Percentiles rank a stretch among this genome's conserved stretches.
phyloP scores from a whole-genome alignment of 2,113 vertebrate species.

The Dendrocopos noguchii region DNA sequence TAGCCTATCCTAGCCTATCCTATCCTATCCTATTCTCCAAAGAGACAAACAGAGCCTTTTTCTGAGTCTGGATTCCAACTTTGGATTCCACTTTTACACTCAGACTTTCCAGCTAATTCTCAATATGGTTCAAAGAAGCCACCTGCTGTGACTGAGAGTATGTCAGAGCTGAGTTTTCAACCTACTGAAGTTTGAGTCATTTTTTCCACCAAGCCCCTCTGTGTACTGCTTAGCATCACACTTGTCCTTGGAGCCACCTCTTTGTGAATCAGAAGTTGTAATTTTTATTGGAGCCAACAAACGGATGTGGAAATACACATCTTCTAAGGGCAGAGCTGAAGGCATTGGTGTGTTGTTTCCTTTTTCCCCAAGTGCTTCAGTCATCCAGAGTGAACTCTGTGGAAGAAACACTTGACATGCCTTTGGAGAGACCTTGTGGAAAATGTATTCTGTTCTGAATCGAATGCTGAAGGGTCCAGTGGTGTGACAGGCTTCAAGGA shows the following conservation, averaged over 20 bases:
- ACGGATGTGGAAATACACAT: background rate
- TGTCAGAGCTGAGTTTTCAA: background rate
- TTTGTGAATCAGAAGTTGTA: background rate
- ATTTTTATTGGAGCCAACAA: background rate
- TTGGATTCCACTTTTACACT: background rate
- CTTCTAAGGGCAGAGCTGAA: background rate
- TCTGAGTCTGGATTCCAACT: background rate
- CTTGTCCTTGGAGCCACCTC: background rate
- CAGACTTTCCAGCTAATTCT: background rate
- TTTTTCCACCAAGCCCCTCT: background rate
- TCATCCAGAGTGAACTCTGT: background rate
- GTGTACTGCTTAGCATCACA: background rate
- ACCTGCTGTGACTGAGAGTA: background rate
- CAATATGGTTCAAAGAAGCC: background rate
- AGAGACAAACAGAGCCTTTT: background rate
- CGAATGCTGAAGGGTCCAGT: background rate
- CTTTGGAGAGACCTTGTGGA: conserved; percentile 7
- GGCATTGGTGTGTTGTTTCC: background rate
- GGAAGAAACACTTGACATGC: background rate
- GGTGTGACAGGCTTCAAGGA: background rate
- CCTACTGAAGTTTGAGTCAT: background rate
- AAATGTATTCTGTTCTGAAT: conserved; percentile 4
- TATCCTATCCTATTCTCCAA: no score
- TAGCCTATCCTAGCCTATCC: no score
- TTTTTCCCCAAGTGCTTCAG: conserved; percentile 11